A percentile compares a stretch with the other conserved stretches of the same genome.
phyloP scores from a whole-genome alignment of 2,797 vertebrate genomes.

The Neomorphus geoffroyi region DNA sequence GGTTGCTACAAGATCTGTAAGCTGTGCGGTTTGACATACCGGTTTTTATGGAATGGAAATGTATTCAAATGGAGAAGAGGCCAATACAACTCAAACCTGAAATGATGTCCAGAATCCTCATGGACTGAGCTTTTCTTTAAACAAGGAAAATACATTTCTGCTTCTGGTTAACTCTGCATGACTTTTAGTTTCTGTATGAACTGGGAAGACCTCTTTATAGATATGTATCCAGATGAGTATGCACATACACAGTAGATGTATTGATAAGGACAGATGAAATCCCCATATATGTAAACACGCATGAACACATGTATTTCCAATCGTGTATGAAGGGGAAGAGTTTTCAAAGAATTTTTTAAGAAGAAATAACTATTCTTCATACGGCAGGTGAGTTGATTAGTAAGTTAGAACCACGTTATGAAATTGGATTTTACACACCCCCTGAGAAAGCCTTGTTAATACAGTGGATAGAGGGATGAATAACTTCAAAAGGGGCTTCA shows the following conservation, averaged over 20 bases:
- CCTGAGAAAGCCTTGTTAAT: neutral
- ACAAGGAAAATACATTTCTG: neutral
- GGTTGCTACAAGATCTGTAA: neutral
- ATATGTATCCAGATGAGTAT: neutral
- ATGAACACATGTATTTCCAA: neutral
- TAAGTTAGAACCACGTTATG: neutral
- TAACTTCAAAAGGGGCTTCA: neutral
- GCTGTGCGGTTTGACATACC: neutral
- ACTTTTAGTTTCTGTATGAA: neutral
- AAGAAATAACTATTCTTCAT: neutral
- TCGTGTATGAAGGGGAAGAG: neutral
- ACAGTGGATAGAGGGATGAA: neutral
- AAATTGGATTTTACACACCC: neutral
- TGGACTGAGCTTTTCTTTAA: neutral
- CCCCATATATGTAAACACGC: neutral
- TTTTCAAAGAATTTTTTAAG: neutral
- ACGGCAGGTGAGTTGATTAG: neutral
- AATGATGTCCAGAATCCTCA: neutral
- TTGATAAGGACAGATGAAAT: neutral
- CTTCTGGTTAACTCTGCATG: neutral
- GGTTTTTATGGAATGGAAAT: neutral
- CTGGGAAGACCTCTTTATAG: neutral
- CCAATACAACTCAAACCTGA: neutral
- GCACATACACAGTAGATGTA: neutral
- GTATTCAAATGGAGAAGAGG: neutral